Evolutionary conservation across 1,140 invertebrate species (phyloP), one percentile per base, ranked within the genome.

Genomic region (Heliconius melpomene): DNA sequence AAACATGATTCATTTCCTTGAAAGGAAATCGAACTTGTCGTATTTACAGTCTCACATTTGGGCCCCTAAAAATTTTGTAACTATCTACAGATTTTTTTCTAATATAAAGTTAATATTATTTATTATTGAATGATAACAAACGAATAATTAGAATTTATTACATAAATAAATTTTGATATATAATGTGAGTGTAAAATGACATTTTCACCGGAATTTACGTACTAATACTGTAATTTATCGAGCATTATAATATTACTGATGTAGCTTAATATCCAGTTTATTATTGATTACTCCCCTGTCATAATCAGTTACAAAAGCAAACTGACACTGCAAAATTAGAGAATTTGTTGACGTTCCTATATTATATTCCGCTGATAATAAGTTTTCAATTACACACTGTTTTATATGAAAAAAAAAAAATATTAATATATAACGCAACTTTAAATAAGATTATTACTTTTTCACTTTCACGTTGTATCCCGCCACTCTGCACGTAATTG

Each of bases 271-370:
- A 13, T 60, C 13, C 57, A 60, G n/a, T 23, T 3, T 60, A 60
- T 23, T 60, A 60, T 60, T 60, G 57, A 26, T 60, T 11, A 60
- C 23, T 60, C 57, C 26, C 7, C 57, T 60, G n/a, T 60, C 57
- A 23, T 60, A 26, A 60, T 26, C 57, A 60, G 57, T 60, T 60
- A n/a, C 23, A 26, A 60, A 60, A 60, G 23, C 57, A 66, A 66
- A 66, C 60, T 29, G 60, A 66, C 60, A 66, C 3, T 66, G 60
- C 26, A 66, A 66, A 66, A 29, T 66, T 66, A 66, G 26, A 66
- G 29, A 66, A 66, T 29, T 66, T 66, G 13, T 66, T 7, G 6
- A 29, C 60, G 60, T 66, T 66, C 7, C 26, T 29, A 18, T 66
- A 7, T 66, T 9, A 29, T 29, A 26, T 66, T 29, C 11, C 11